Percentiles rank a stretch among this genome's conserved stretches.
Evolutionary conservation across 2,797 vertebrate genomes (phyloP).

Genomic region (Lacerta bilineata): DNA sequence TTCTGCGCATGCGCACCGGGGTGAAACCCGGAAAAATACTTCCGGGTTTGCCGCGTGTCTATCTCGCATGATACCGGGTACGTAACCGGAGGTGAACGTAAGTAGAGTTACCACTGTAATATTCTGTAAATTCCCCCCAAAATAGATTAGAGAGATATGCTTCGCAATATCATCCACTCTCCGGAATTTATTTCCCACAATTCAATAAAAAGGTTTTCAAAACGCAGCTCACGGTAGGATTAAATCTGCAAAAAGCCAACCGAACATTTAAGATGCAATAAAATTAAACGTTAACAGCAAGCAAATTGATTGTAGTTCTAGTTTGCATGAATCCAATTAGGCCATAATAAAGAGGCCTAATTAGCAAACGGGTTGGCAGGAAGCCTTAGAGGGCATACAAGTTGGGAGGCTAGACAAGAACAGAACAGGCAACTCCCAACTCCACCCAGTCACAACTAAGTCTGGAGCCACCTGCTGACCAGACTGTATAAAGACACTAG

Average conservation of each 20-base stretch:
- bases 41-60: accelerated
- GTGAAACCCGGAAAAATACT: too few species aligned
- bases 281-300: not conserved
- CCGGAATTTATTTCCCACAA: not conserved
- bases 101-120: too few species aligned
- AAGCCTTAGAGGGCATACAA: not conserved
- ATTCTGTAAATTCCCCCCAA: not conserved
- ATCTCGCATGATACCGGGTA: too few species aligned
- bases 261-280: not conserved
- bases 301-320: not conserved
- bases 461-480: not conserved
- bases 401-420: not conserved
- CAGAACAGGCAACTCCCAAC: not conserved
- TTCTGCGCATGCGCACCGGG: too few species aligned
- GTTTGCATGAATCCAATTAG: not conserved
- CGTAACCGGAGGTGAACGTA: too few species aligned
- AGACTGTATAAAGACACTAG: not conserved
- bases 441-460: not conserved
- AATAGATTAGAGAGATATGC: not conserved
- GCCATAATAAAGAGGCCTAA: not conserved
- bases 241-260: not conserved
- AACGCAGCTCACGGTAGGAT: not conserved
- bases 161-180: not conserved
- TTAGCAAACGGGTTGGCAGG: not conserved
- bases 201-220: not conserved